A percentile compares a stretch with the other conserved stretches of the same genome.
phyloP scores from a whole-genome alignment of 2,797 vertebrate species.

The Pangasius larnaudii region DNA sequence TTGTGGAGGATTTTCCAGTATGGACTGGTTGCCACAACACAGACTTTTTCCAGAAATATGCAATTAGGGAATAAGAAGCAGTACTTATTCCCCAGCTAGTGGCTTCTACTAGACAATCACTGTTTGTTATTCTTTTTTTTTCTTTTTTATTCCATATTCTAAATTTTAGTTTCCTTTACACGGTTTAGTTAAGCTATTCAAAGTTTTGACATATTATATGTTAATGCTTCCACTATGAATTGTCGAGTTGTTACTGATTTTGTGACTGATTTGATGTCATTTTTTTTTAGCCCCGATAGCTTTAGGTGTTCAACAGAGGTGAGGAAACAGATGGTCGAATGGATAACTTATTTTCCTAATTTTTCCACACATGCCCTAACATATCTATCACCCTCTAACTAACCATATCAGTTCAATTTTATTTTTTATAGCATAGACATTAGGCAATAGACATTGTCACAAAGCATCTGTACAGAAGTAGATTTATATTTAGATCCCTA shows the following conservation, averaged over 20 bases:
- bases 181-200: not conserved
- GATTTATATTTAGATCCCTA: not conserved
- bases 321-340: not conserved
- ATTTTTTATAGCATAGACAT: not conserved
- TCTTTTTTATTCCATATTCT: not conserved
- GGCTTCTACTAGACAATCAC: not conserved
- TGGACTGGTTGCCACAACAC: conserved; percentile 62
- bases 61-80: not conserved
- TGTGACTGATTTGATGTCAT: not conserved
- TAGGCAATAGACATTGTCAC: not conserved
- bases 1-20: conserved; percentile 64
- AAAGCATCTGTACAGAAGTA: not conserved
- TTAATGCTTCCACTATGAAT: not conserved
- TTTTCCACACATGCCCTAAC: not conserved
- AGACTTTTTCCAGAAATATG: not conserved
- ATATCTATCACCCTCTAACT: not conserved
- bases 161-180: not conserved
- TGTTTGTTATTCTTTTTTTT: not conserved
- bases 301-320: not conserved
- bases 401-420: not conserved
- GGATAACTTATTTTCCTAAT: not conserved
- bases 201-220: not conserved
- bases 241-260: not conserved
- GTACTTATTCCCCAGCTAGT: not conserved
- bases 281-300: not conserved